Base-by-base conservation (phyloP, 2,113 vertebrate genomes). In the Globicephala melas region DNA sequence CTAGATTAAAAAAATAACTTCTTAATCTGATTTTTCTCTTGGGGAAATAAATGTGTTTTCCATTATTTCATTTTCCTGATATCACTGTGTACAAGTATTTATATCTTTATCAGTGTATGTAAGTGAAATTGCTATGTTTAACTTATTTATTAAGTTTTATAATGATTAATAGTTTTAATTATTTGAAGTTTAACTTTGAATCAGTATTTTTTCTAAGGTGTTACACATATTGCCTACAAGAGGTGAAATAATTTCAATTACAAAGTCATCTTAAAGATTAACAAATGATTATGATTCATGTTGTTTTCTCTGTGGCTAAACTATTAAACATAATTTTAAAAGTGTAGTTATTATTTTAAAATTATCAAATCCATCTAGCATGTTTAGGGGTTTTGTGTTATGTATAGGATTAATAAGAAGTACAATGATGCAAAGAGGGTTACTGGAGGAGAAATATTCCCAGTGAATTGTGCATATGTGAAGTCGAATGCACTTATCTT, bases 181-280 rank as follows among this genome's bases (percentile, higher is more conserved):
- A 73, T 92, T 80, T 17, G 17, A 95, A 23, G 23, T 95, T 76
- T 50, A 89, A 89, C 74, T 96, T 86, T 86, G 67, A 96, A 83
- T 94, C 7, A 33, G 36, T 3, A 28, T 73, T 83, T 91, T 95
- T 95, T 14, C 81, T 93, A 82, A 47, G 8, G 50, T 93, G 62
- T 76, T 97, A 11, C 91, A 95, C 62, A 60, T 91, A n/a, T 2
- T 85, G 38, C 93, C 70, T 65, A 33, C 28, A 95, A 97, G 70
- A 74, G 63, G 62, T 73, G 92, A 97, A 97, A 97, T 93, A 89
- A 93, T 96, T 96, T 96, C 85, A 79, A 50, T 38, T 82, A 31
- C 55, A 38, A 14, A 76, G 41, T 70, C 53, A 62, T 92, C 82
- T 95, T 84, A 31, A 47, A 91, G 96, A 95, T 98, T 94, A 96